Percentiles rank a stretch among this genome's conserved stretches.
Evolutionary conservation across 2,113 vertebrate genomes (phyloP).

Genomic region (Lophotis ruficrista): DNA sequence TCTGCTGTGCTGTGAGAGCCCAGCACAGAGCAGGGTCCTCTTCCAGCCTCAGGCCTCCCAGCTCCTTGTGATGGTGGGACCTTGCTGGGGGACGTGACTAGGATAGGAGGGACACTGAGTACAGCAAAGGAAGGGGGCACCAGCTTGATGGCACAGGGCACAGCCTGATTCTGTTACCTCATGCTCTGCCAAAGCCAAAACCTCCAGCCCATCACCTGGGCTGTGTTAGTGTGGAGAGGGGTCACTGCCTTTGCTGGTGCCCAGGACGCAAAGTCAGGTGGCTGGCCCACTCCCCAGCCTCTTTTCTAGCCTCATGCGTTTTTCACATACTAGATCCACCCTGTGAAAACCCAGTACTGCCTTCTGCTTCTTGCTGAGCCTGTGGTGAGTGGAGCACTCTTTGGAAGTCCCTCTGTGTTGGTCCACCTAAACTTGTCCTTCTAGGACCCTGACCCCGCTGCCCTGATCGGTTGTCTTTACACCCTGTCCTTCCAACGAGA

Average conservation of each 20-base stretch:
- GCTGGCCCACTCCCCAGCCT: accelerated
- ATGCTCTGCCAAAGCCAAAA: not conserved
- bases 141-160: not conserved
- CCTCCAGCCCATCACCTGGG: not conserved
- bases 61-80: not conserved
- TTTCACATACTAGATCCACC: not conserved
- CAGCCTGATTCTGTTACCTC: not conserved
- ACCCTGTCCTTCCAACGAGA: not conserved
- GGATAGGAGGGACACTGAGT: not conserved
- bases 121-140: not conserved
- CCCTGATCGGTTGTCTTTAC: not conserved
- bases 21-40: not conserved
- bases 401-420: not conserved
- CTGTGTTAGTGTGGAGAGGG: not conserved
- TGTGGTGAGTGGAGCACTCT: not conserved
- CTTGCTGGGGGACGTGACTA: not conserved
- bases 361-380: not conserved
- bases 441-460: not conserved
- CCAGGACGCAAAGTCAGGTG: not conserved
- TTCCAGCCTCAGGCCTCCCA: too few relatives aligned
- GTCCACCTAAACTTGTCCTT: not conserved
- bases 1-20: not conserved
- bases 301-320: not conserved
- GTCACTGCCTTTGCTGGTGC: not conserved
- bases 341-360: not conserved